phyloP scores from a whole-genome alignment of 2,797 vertebrate genomes.

The Argyrosomus regius region DNA sequence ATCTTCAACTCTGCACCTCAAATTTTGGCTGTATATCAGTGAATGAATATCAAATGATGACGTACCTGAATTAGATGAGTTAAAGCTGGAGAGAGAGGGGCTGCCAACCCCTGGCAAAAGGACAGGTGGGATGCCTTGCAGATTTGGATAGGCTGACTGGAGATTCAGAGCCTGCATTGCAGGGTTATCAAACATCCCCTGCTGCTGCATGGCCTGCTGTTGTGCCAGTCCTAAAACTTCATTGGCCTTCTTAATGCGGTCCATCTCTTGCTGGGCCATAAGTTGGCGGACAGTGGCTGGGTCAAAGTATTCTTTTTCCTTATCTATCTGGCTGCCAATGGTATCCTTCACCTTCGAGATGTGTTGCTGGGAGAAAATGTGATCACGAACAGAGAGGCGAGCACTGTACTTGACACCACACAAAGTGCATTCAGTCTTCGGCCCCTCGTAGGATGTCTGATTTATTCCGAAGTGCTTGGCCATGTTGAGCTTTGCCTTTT shows the following conservation, averaged over 20 bases:
- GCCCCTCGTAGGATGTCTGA: conserved; percentile 98
- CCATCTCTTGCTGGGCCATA: conserved; percentile 99
- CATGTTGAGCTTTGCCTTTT: conserved; percentile 99
- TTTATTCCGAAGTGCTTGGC: conserved; percentile 99
- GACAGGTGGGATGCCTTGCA: conserved; percentile 98
- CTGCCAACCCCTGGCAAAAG: conserved; percentile 97
- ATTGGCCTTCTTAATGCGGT: conserved; percentile 99
- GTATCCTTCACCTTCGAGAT: conserved; percentile 99
- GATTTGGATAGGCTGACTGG: conserved; percentile 93
- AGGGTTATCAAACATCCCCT: conserved; percentile 95
- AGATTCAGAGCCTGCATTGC: conserved; percentile 98
- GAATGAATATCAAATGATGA: conserved; percentile 48
- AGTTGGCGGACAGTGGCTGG: conserved; percentile 98
- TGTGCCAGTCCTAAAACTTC: conserved; percentile 97
- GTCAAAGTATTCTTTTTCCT: conserved; percentile 99
- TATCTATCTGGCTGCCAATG: conserved; percentile 99
- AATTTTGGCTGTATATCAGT: conserved; percentile 11
- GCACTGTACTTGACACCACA: conserved; percentile 99
- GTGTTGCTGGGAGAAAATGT: conserved; percentile 99
- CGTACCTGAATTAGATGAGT: conserved; percentile 98
- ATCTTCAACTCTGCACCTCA: conserved; percentile 12
- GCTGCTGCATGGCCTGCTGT: conserved; percentile 94
- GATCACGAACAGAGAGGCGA: conserved; percentile 98
- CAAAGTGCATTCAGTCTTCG: conserved; percentile 99
- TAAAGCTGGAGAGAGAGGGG: conserved; percentile 97